Evolutionary conservation across 1,140 invertebrate species (phyloP).

Genomic region (Drosophila pandora): DNA sequence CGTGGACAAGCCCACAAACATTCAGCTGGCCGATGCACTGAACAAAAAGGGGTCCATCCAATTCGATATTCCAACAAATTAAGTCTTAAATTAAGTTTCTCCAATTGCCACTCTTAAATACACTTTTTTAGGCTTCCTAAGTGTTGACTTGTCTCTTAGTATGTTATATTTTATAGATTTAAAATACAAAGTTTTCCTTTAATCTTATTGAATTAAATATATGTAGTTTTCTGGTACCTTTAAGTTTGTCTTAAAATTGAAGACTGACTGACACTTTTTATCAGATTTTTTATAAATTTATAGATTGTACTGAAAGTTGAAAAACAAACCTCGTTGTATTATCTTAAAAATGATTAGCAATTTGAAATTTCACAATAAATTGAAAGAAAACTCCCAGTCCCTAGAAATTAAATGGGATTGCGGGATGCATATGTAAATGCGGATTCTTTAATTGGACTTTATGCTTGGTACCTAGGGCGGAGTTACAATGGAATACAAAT

Average conservation of each 20-base stretch:
- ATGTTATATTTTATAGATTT: not conserved
- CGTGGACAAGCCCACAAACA: slow-evolving; percentile 19
- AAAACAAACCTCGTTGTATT: too few relatives aligned
- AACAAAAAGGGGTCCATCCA: slow-evolving; percentile 9
- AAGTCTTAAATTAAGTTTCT: not conserved
- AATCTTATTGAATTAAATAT: not conserved
- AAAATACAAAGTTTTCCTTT: not conserved
- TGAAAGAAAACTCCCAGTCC: not conserved
- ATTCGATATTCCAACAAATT: too few relatives aligned
- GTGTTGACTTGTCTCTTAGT: not conserved
- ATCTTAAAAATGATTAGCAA: not conserved
- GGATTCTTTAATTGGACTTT: slow-evolving; percentile 37
- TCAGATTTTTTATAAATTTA: not conserved
- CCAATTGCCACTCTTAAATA: too few relatives aligned
- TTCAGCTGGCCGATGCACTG: slow-evolving; percentile 53
- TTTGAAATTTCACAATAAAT: not conserved
- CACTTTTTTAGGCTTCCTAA: not conserved
- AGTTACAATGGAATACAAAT: slow-evolving; percentile 14
- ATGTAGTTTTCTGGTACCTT: not conserved
- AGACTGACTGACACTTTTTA: not conserved
- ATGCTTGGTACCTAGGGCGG: slow-evolving; percentile 46
- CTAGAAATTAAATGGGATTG: not conserved
- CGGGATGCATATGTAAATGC: slow-evolving; percentile 25
- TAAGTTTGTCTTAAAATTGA: too few relatives aligned
- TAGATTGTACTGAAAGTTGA: not conserved